Evolutionary conservation across 1,140 invertebrate genomes (phyloP).

Genomic region (Drosophila erecta): DNA sequence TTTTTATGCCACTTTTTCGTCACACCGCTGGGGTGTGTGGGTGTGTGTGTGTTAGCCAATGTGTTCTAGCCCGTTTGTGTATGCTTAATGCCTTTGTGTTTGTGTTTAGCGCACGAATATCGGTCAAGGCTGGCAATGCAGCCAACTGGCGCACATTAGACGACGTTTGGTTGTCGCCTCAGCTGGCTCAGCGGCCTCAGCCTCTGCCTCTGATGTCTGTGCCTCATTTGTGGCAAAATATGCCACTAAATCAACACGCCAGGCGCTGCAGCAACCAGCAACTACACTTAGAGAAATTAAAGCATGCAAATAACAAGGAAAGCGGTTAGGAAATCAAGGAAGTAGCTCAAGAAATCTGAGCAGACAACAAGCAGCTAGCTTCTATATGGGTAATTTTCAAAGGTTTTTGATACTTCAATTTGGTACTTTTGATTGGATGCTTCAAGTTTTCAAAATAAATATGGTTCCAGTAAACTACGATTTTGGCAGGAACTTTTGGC

Average conservation of each 20-base stretch:
- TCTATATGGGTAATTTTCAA: no score
- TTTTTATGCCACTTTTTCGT: constrained; percentile 50
- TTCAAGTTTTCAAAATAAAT: no score
- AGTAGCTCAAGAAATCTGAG: no score
- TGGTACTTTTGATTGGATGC: no score
- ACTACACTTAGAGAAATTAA: background rate
- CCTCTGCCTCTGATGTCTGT: constrained; percentile 6
- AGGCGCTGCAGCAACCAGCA: constrained; percentile 9
- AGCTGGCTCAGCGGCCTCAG: constrained; percentile 7
- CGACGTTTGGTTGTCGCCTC: constrained; percentile 38
- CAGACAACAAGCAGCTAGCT: no score
- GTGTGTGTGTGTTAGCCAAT: constrained; percentile 8
- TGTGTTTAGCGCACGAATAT: constrained; percentile 59
- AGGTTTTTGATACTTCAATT: no score
- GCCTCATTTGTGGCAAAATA: constrained; percentile 36
- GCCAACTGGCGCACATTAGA: constrained; percentile 36
- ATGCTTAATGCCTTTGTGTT: constrained; percentile 45
- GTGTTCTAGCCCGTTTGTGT: constrained; percentile 17
- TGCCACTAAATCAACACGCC: constrained; percentile 60
- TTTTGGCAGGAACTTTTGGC: background rate
- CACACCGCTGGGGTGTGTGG: constrained; percentile 9
- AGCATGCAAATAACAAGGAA: background rate
- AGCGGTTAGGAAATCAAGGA: no score
- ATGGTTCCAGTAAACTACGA: no score
- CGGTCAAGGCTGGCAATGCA: constrained; percentile 67